Base-by-base conservation (phyloP, 2,888 invertebrate genomes). In the Balanococcus diminutus region DNA sequence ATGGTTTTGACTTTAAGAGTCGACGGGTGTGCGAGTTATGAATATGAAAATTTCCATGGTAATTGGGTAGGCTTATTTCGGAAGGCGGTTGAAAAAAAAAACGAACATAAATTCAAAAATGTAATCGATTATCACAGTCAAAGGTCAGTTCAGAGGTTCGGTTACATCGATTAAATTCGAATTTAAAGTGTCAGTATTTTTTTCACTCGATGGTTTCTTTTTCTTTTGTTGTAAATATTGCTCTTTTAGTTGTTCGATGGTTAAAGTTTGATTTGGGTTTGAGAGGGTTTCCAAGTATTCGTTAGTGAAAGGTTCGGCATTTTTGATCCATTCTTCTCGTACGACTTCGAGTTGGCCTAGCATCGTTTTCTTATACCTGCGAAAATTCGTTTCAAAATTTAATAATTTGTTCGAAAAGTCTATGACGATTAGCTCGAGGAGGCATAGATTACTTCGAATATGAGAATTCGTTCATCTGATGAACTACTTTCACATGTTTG, bases 391-490 rank as follows among this genome's bases (percentile, higher is more conserved):
- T 14, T 4, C 14, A 46, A 36, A 6, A 19, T 16, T 14, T 11
- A 28, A 16, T 39, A 28, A 81, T 28, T 61, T 61, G 3, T 61
- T 61, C 61, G 9, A 16, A 46, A 46, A 14, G n/a, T 46, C 11
- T 4, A 46, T 46, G 46, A 2, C 2, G 14, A 28, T 16, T 16
- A 67, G 4, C 16, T 22, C 22, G 19, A 56, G 22, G 22, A 3
- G n/a, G n/a, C n/a, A n/a, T n/a, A 61, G 3, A 61, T 36, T 85
- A 85, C 85, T 85, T 85, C n/a, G 42, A 85, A 28, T 85, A 85
- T 14, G 85, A 79, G 28, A 85, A 85, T 28, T 85, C 85, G 22
- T 31, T 42, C 79, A 85, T 85, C 28, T 85, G 85, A 79, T 85
- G 85, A 19, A 79, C 85, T 6, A 72, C 36, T 39, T 79, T 85